Conservation (phyloP, 2,797 vertebrate species). For the Acrossocheilus wenchowensis region DNA sequence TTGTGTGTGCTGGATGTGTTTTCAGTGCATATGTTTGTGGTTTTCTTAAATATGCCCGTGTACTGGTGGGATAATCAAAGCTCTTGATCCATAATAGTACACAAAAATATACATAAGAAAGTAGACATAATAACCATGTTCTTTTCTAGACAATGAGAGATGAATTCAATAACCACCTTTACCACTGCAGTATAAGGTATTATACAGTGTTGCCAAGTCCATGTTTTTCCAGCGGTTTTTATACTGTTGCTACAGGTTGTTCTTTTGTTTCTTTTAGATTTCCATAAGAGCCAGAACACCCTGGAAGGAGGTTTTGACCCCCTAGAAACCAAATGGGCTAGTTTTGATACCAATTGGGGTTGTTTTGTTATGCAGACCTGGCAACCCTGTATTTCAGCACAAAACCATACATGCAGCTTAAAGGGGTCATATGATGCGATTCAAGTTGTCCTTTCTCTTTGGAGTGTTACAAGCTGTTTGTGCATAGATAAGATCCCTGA, state of each 20-base stretch:
- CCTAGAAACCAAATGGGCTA: not conserved
- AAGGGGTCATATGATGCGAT: too few relatives aligned
- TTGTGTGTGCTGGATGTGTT: not conserved
- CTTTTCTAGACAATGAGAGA: not conserved
- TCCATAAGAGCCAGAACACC: too few relatives aligned
- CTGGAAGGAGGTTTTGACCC: not conserved
- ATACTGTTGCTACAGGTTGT: not conserved
- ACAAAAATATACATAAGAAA: not conserved
- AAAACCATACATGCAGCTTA: not conserved
- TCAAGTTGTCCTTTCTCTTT: too few relatives aligned
- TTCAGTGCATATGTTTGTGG: not conserved
- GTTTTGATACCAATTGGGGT: not conserved
- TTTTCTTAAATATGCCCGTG: not conserved
- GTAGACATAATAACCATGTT: not conserved
- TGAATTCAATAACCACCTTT: not conserved
- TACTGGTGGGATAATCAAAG: not conserved
- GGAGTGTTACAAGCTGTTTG: too few relatives aligned
- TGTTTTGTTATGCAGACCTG: not conserved
- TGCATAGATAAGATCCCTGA: too few relatives aligned
- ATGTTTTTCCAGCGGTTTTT: not conserved
- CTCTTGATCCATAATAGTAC: not conserved
- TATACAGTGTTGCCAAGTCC: not conserved
- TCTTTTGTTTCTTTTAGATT: too few relatives aligned
- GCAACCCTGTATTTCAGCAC: not conserved
- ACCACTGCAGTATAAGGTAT: too few relatives aligned